Evolutionary conservation across 2,113 vertebrate genomes (phyloP).

Genomic region (Sylvia atricapilla): DNA sequence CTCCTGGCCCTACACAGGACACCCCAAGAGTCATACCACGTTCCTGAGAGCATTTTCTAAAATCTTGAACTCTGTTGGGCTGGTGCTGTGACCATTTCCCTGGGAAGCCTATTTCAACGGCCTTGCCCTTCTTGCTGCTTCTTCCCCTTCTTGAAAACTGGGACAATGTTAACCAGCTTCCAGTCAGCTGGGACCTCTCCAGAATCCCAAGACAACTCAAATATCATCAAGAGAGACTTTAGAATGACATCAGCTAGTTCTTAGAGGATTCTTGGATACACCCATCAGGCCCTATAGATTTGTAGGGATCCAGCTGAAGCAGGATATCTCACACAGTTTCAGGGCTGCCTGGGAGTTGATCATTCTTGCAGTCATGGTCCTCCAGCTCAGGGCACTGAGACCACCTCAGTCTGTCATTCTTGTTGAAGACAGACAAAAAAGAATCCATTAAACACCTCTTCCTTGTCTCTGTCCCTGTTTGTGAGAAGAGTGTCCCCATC

Average conservation of each 20-base stretch:
- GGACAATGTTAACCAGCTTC: background rate
- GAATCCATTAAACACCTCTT: background rate
- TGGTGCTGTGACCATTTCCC: background rate
- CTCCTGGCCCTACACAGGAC: background rate
- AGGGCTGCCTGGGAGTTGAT: background rate
- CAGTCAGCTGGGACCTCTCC: background rate
- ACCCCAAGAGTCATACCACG: background rate
- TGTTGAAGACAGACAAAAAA: background rate
- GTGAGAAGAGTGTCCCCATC: background rate
- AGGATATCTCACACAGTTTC: background rate
- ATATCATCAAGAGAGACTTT: background rate
- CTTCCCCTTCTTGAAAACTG: background rate
- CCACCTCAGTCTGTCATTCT: no score
- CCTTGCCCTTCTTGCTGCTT: background rate
- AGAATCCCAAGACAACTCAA: background rate
- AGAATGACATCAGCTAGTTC: background rate
- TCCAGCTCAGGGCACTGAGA: background rate
- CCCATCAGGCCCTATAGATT: background rate
- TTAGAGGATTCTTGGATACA: background rate
- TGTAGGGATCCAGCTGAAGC: background rate
- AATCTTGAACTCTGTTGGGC: background rate
- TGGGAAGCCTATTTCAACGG: background rate
- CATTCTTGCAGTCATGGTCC: accelerated
- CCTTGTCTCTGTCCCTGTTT: background rate
- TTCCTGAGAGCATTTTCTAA: background rate